Conservation (phyloP, 1,140 invertebrate species). For the Mesaphorura yosii region DNA sequence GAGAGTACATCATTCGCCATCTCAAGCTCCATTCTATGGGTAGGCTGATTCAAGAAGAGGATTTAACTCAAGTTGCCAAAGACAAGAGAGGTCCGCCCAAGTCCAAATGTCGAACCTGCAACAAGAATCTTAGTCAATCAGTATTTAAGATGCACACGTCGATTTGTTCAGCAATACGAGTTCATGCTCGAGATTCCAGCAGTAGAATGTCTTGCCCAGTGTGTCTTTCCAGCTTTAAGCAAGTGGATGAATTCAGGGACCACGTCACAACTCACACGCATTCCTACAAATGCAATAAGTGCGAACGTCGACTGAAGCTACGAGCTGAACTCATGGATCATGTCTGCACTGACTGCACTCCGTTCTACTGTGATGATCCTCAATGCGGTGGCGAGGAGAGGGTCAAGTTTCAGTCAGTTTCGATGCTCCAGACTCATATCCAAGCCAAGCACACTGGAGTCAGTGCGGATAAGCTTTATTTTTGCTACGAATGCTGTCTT, state of each 20-base stretch:
- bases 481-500: conserved; percentile 32
- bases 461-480: conserved; percentile 11
- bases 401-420: not conserved
- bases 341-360: not conserved
- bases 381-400: not conserved
- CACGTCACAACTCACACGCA: conserved; percentile 39
- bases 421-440: not conserved
- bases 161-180: conserved; percentile 16
- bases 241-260: conserved; percentile 30
- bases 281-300: conserved; percentile 36
- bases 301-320: conserved; percentile 33
- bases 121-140: conserved; percentile 6
- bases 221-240: conserved; percentile 9
- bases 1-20: conserved; percentile 41
- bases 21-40: conserved; percentile 28
- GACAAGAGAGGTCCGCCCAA: not conserved
- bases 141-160: conserved; percentile 7
- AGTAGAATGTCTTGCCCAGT: conserved; percentile 7
- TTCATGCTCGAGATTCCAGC: not conserved
- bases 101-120: conserved; percentile 8
- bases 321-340: conserved; percentile 15
- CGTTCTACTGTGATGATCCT: not conserved
- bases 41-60: not conserved
- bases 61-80: not conserved
- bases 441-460: conserved; percentile 16